phyloP scores from a whole-genome alignment of 2,113 vertebrate species.

The Oriolus oriolus region DNA sequence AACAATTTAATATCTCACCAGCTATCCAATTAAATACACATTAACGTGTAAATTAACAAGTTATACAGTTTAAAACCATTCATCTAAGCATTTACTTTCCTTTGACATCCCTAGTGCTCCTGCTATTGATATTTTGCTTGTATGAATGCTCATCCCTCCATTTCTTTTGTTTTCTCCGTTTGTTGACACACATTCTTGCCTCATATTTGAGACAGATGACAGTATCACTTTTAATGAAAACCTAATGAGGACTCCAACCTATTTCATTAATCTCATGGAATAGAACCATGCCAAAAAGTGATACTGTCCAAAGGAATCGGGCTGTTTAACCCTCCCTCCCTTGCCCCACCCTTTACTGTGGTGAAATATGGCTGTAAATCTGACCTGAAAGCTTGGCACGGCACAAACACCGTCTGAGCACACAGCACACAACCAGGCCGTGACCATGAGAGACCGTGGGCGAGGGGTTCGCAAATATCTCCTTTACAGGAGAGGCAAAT shows the following conservation, averaged over 20 bases:
- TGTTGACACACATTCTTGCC: slow-evolving; percentile 61
- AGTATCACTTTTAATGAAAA: slow-evolving; percentile 71
- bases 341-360: slow-evolving; percentile 60
- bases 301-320: slow-evolving; percentile 67
- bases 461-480: not conserved
- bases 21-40: slow-evolving; percentile 44
- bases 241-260: not conserved
- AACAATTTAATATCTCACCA: slow-evolving; percentile 42
- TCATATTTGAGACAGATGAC: slow-evolving; percentile 54
- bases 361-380: slow-evolving; percentile 64
- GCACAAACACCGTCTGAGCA: not conserved
- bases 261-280: not conserved
- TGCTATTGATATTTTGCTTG: slow-evolving; percentile 79
- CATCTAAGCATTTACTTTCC: slow-evolving; percentile 74
- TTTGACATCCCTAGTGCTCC: slow-evolving; percentile 75
- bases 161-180: slow-evolving; percentile 66
- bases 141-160: slow-evolving; percentile 60
- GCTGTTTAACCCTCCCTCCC: not conserved
- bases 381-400: not conserved
- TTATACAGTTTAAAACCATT: slow-evolving; percentile 55
- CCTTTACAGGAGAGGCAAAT: not conserved
- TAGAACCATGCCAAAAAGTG: slow-evolving; percentile 51
- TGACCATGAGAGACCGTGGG: not conserved
- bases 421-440: not conserved
- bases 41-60: slow-evolving; percentile 50